Conservation (phyloP, 2,888 invertebrate genomes). For the Napeogenes inachia region DNA sequence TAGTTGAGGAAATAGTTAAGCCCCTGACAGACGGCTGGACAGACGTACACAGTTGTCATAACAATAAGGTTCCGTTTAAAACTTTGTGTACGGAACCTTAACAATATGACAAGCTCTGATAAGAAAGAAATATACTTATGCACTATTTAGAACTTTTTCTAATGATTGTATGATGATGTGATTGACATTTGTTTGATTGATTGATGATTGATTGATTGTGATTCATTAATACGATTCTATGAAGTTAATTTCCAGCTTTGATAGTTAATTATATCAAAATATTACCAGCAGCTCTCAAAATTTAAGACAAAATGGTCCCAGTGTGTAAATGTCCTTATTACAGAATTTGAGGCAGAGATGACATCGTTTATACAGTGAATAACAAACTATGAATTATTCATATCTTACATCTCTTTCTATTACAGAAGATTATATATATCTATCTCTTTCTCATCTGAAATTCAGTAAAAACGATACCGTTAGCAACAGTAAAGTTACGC, state of each 20-base stretch:
- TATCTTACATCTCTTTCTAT: constrained; percentile 33
- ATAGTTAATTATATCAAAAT: not conserved
- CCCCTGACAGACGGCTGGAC: too few relatives aligned
- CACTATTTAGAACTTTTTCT: not conserved
- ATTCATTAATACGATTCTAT: not conserved
- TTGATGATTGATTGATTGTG: too few relatives aligned
- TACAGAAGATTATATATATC: constrained; percentile 19
- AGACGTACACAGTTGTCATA: too few relatives aligned
- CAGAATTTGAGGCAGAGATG: constrained; percentile 32
- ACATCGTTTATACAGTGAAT: constrained; percentile 45
- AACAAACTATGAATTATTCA: constrained; percentile 51
- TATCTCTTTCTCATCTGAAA: constrained; percentile 22
- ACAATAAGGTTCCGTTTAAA: too few relatives aligned
- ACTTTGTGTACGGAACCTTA: constrained; percentile 3
- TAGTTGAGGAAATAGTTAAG: too few relatives aligned
- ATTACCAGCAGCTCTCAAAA: constrained; percentile 6
- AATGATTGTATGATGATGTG: not conserved
- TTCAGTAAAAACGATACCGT: constrained; percentile 15
- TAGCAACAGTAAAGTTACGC: constrained; percentile 10
- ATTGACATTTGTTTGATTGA: too few relatives aligned
- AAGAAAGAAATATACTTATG: constrained; percentile 12
- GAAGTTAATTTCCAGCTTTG: not conserved
- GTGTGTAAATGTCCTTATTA: constrained; percentile 12
- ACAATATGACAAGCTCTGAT: constrained; percentile 13
- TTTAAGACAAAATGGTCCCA: constrained; percentile 1